A percentile compares a stretch with the other conserved stretches of the same genome.
These are phyloP conservation scores for Halcyon badia DNA, from an alignment of 2,797 vertebrate genomes.

Conservation along the genomic window DNA sequence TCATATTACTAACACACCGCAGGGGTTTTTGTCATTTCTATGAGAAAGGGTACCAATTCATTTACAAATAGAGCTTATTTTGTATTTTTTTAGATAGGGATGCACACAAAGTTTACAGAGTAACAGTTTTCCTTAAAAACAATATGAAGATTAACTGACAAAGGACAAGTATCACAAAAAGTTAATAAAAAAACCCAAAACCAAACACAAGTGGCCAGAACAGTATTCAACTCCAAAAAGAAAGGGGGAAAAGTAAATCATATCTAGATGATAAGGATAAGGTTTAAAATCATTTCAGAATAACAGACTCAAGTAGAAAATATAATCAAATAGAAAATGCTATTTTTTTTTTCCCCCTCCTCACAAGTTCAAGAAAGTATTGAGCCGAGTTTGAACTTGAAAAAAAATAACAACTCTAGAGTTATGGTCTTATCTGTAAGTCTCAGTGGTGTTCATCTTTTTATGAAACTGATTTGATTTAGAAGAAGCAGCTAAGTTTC, in stretches of 20 bases:
- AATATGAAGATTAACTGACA: background rate
- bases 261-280: background rate
- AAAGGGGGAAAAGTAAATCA: too few relatives aligned
- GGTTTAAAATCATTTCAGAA: background rate
- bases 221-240: background rate
- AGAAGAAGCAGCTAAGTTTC: background rate
- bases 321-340: background rate
- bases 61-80: background rate
- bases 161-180: background rate
- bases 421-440: background rate
- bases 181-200: background rate
- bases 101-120: background rate
- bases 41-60: conserved; percentile 41
- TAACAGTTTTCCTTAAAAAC: background rate
- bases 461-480: background rate
- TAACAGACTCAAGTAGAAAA: background rate
- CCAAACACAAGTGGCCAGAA: background rate
- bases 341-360: background rate
- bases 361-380: background rate
- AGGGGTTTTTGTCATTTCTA: conserved; percentile 31
- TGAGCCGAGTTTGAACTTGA: background rate
- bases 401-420: background rate
- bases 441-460: background rate
- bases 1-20: conserved; percentile 34
- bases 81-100: background rate